Conservation (phyloP, 1,140 invertebrate species). For the Halesus radiatus region DNA sequence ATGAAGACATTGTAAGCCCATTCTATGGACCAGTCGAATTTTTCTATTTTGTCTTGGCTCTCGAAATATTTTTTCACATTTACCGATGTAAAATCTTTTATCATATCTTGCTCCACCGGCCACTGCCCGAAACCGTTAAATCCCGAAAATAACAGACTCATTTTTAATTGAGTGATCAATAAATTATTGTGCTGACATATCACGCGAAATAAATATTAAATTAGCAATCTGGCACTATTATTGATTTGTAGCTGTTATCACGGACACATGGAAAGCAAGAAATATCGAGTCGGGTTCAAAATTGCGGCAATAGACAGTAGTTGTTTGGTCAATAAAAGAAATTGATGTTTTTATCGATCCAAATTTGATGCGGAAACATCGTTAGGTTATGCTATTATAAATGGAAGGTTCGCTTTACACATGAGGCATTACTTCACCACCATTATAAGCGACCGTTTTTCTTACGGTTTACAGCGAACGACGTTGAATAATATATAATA, state of each 20-base stretch:
- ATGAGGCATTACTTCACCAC: no score
- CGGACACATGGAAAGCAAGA: no score
- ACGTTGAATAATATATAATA: no score
- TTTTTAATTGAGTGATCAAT: slow-evolving; percentile 24
- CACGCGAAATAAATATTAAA: background rate
- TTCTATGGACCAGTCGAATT: slow-evolving; percentile 40
- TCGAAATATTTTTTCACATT: slow-evolving; percentile 1
- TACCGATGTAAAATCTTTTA: slow-evolving; percentile 28
- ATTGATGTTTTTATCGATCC: no score
- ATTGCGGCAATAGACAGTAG: no score
- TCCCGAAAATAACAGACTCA: slow-evolving; percentile 40
- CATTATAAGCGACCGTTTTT: no score
- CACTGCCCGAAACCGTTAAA: slow-evolving; percentile 53
- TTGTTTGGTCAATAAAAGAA: no score
- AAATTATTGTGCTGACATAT: background rate
- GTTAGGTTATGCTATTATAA: no score
- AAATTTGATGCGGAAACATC: no score
- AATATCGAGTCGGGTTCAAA: no score
- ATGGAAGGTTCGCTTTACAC: no score
- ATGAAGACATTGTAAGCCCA: slow-evolving; percentile 50
- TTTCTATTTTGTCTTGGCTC: slow-evolving; percentile 21
- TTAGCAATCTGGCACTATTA: background rate
- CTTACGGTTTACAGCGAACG: no score
- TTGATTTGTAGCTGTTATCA: background rate
- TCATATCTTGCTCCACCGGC: slow-evolving; percentile 20